These are phyloP conservation scores for Drosophila pegasa DNA, from an alignment of 2,888 invertebrate species.

Conservation along the genomic window DNA sequence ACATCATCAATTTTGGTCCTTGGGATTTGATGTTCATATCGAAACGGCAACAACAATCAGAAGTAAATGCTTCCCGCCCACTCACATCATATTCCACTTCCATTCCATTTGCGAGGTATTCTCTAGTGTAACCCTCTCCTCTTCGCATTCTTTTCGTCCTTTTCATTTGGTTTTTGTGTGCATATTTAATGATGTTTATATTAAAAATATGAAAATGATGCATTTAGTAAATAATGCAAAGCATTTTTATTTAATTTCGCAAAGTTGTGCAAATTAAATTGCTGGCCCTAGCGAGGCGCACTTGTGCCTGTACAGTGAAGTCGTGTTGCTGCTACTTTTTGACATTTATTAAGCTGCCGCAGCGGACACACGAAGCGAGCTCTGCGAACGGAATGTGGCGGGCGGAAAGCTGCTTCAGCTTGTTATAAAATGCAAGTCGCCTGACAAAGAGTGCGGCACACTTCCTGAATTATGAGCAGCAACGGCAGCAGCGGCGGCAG, in stretches of 20 bases:
- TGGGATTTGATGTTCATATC: no score
- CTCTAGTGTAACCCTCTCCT: neutral
- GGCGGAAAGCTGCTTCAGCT: constrained; percentile 48
- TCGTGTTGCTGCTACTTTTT: constrained; percentile 30
- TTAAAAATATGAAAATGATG: constrained; percentile 43
- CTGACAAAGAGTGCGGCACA: constrained; percentile 64
- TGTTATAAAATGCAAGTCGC: constrained; percentile 70
- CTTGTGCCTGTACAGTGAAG: constrained; percentile 30
- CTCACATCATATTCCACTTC: neutral
- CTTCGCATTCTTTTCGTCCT: neutral
- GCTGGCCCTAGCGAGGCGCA: constrained; percentile 16
- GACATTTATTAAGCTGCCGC: constrained; percentile 75
- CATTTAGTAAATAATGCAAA: constrained; percentile 42
- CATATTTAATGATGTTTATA: constrained; percentile 58
- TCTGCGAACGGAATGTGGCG: constrained; percentile 34
- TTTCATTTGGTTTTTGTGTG: constrained; percentile 5
- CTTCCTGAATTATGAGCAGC: constrained; percentile 77
- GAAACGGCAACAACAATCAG: neutral
- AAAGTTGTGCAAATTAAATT: constrained; percentile 30
- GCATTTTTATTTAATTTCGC: constrained; percentile 34
- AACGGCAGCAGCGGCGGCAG: constrained; percentile 2
- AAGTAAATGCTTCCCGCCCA: neutral
- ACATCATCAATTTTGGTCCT: no score
- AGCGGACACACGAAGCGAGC: constrained; percentile 18
- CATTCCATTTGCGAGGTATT: neutral